These are phyloP conservation scores for Microtus agrestis DNA, from an alignment of 2,797 vertebrate species.

Conservation along the genomic window DNA sequence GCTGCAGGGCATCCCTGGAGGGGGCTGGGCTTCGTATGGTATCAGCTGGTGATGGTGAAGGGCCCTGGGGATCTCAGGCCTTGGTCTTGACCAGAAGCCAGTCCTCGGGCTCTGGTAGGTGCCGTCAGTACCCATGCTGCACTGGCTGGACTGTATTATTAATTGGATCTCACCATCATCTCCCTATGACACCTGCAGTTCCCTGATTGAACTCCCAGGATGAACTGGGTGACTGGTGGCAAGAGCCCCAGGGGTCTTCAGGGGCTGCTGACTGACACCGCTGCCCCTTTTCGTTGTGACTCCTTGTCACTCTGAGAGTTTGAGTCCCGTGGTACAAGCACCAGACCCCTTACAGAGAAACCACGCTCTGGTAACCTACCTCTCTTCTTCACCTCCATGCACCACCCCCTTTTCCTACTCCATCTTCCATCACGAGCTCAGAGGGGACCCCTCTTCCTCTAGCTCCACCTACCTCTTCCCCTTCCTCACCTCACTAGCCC, in stretches of 20 bases:
- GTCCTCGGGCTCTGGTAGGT: not conserved
- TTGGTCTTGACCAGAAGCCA: not conserved
- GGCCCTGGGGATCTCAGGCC: accelerated
- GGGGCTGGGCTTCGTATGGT: no score
- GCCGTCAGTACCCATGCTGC: accelerated
- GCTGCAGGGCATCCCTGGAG: not conserved
- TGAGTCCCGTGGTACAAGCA: accelerated
- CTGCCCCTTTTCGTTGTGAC: not conserved
- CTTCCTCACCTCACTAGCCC: not conserved
- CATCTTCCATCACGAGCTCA: not conserved
- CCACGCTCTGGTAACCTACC: accelerated
- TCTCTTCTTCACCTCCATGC: not conserved
- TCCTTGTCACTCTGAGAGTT: not conserved
- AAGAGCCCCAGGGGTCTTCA: not conserved
- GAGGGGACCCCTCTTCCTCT: not conserved
- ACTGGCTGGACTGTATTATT: accelerated
- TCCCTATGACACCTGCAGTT: accelerated
- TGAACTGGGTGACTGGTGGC: accelerated
- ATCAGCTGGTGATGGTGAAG: accelerated
- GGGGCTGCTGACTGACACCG: not conserved
- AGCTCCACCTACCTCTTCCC: not conserved
- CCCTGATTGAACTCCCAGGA: accelerated
- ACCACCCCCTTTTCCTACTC: no score
- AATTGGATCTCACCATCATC: accelerated
- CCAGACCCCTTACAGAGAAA: not conserved